A percentile compares a stretch with the other conserved stretches of the same genome.
phyloP scores from a whole-genome alignment of 2,888 invertebrate genomes.

The Diaprepes abbreviatus region DNA sequence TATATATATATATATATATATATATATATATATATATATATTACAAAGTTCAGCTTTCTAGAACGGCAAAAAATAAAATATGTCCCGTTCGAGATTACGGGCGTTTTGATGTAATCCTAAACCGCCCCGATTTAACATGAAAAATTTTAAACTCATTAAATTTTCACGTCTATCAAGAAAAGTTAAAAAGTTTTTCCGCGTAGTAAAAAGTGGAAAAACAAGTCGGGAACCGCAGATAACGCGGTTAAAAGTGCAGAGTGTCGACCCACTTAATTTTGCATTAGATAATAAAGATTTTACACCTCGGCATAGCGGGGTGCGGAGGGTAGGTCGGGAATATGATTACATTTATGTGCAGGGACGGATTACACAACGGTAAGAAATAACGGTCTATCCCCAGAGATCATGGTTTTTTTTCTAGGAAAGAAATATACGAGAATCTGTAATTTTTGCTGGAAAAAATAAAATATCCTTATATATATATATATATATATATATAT shows the following conservation, averaged over 20 bases:
- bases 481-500: too few relatives aligned
- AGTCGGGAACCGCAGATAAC: slow-evolving; percentile 25
- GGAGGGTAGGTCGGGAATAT: slow-evolving; percentile 7
- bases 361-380: too few relatives aligned
- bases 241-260: slow-evolving; percentile 33
- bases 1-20: too few relatives aligned
- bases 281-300: slow-evolving; percentile 46
- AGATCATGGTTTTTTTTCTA: too few relatives aligned
- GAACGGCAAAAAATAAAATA: not conserved
- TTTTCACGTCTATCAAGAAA: slow-evolving; percentile 38
- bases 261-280: slow-evolving; percentile 45
- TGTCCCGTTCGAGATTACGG: not conserved
- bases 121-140: slow-evolving; percentile 3
- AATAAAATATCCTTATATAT: not conserved
- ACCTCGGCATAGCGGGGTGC: slow-evolving; percentile 21
- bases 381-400: too few relatives aligned
- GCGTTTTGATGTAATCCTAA: slow-evolving; percentile 10
- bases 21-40: too few relatives aligned
- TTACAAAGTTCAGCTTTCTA: not conserved
- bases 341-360: slow-evolving; percentile 7
- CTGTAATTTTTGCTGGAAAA: too few relatives aligned
- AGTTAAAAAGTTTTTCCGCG: slow-evolving; percentile 38
- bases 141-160: slow-evolving; percentile 33
- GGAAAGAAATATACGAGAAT: too few relatives aligned
- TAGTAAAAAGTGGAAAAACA: slow-evolving; percentile 32